These are phyloP conservation scores for Nothocercus nigrocapillus DNA, from an alignment of 2,113 vertebrate species.

Conservation along the genomic window DNA sequence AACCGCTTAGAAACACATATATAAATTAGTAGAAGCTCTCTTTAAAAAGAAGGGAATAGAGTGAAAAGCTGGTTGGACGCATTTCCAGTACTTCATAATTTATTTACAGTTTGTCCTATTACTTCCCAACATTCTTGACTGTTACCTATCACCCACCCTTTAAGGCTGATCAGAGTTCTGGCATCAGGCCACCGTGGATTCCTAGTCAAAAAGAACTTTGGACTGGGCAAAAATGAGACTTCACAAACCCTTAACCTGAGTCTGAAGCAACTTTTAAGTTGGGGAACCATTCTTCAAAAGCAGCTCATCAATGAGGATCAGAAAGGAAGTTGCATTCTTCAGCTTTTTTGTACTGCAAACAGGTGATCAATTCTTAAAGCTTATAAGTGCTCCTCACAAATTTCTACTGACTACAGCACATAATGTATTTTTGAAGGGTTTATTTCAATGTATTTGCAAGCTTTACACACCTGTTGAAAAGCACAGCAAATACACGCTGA, in stretches of 20 bases:
- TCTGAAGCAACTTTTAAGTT: not conserved
- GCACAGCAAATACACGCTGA: not conserved
- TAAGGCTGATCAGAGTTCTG: no score
- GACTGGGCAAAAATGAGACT: not conserved
- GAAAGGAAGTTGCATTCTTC: not conserved
- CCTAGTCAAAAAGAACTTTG: not conserved
- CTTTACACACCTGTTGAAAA: not conserved
- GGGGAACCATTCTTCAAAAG: not conserved
- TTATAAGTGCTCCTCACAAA: not conserved
- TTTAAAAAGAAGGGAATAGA: no score
- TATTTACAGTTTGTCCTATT: no score
- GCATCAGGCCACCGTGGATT: no score
- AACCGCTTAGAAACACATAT: no score
- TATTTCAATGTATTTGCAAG: not conserved
- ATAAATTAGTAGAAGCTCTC: no score
- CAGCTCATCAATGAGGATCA: not conserved
- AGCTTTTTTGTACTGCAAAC: not conserved
- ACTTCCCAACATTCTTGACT: not conserved
- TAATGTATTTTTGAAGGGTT: not conserved
- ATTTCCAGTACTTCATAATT: no score
- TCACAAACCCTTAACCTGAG: not conserved
- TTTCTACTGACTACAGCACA: not conserved
- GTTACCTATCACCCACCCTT: no score
- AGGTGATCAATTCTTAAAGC: not conserved
- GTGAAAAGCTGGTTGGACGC: not conserved